Conservation (phyloP, 2,797 vertebrate genomes). For the Spinus pinus region DNA sequence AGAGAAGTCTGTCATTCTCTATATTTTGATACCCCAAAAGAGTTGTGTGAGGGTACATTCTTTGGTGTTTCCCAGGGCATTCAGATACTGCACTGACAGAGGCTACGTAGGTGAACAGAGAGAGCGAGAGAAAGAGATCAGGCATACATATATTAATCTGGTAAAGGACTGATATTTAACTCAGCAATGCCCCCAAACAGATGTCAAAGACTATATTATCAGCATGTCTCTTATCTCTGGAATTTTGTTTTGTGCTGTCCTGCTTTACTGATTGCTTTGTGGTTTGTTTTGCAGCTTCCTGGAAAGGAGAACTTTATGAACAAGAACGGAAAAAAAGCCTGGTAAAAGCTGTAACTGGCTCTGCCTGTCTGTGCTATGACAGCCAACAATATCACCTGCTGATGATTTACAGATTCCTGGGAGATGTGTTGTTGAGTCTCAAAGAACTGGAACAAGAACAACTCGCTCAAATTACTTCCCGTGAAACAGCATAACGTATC, state of each 20-base stretch:
- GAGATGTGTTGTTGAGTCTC: conserved; percentile 19
- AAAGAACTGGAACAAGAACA: conserved; percentile 23
- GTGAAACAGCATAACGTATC: background rate
- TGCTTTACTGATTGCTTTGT: conserved; percentile 11
- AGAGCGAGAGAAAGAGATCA: background rate
- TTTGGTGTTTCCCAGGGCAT: background rate
- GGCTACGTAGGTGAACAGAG: background rate
- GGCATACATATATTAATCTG: background rate
- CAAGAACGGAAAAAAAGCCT: background rate
- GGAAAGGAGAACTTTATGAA: conserved; percentile 1
- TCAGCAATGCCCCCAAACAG: conserved; percentile 7
- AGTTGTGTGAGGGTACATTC: background rate
- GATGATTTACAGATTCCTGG: conserved; percentile 49
- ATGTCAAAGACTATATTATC: conserved; percentile 28
- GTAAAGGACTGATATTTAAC: conserved; percentile 31
- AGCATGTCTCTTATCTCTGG: conserved; percentile 39
- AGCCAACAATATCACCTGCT: conserved; percentile 48
- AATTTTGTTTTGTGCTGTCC: conserved; percentile 28
- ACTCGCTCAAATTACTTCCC: background rate
- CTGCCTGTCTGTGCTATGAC: background rate
- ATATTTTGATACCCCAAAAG: background rate
- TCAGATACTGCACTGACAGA: background rate
- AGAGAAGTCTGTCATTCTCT: background rate
- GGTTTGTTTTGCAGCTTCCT: conserved; percentile 31
- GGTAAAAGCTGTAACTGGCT: background rate